Base-by-base conservation (phyloP, 2,113 vertebrate species). In the Trichomycterus rosablanca region DNA sequence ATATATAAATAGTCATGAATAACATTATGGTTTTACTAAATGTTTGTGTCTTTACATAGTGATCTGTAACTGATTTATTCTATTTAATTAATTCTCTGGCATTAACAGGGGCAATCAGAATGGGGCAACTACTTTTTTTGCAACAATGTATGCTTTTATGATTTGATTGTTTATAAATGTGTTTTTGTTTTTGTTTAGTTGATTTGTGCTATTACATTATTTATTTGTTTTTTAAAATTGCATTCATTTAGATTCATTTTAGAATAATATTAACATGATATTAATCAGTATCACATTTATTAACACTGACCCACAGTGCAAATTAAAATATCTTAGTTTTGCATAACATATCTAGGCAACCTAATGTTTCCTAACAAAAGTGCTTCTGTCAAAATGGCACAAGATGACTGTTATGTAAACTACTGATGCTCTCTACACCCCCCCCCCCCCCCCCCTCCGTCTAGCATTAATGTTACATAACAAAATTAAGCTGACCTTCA, bases 141-240 rank as follows among this genome's bases (percentile, higher is more conserved):
- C 87, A 83, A 91, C 85, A 82, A 88, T 81, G 72, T 84, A 86
- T 85, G 89, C 82, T 30, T 7, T 30, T 7, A 30, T 4, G 26
- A 30, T 30, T 7, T 30, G 26, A 30, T 4, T 7, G 7, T 30
- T 30, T 7, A 30, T 30, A 4, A 30, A 30, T 30, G 26, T 15
- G 4, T 14, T n/a, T 5, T 40, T 5, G 34, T 40, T n/a, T n/a
- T n/a, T 12, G 37, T 4, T 40, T n/a, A 48, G 43, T 16, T 55
- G 49, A 20, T 55, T 52, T 67, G 65, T 67, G 57, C 65, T 46
- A 44, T 37, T 55, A 16, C 46, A 57, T 37, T 32, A 64, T 61
- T 48, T 16, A 37, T 24, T 59, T 40, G n/a, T n/a, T 37, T 43
- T 55, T 39, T 61, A 16, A 30, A 34, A 24, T 37, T 16, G 4